Conservation (phyloP, 2,888 invertebrate genomes). For the Troides helena region DNA sequence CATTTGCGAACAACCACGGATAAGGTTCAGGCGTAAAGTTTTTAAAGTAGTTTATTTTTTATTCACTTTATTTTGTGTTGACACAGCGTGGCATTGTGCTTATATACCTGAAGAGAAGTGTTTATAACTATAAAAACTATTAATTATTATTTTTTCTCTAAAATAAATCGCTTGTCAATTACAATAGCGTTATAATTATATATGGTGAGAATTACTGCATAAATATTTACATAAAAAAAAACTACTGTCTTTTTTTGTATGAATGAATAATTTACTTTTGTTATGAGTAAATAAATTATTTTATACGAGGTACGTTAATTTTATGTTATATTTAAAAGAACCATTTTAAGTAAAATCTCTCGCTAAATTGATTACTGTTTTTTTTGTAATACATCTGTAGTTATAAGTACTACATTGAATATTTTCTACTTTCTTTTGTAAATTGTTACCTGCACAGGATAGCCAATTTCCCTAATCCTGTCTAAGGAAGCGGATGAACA, state of each 20-base stretch:
- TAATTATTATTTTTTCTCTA: not conserved
- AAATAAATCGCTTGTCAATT: not conserved
- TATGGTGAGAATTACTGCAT: not conserved
- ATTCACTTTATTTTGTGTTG: slow-evolving; percentile 17
- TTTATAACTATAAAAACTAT: too few species aligned
- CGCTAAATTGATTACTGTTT: not conserved
- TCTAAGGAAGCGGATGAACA: not conserved
- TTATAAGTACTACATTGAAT: not conserved
- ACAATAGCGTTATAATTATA: not conserved
- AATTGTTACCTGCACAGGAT: slow-evolving; percentile 17
- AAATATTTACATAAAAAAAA: not conserved
- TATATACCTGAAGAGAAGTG: not conserved
- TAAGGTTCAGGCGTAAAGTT: slow-evolving; percentile 57
- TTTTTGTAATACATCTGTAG: not conserved
- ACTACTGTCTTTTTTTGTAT: not conserved
- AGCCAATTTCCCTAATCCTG: slow-evolving; percentile 20
- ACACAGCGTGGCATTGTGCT: slow-evolving; percentile 25
- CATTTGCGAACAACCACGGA: slow-evolving; percentile 52
- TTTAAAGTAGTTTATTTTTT: slow-evolving; percentile 32
- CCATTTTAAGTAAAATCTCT: not conserved
- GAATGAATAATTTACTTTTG: not conserved
- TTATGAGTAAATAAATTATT: not conserved
- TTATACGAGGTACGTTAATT: not conserved
- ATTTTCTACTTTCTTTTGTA: slow-evolving; percentile 8
- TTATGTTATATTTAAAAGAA: not conserved